phyloP scores from a whole-genome alignment of 1,140 invertebrate species.

The Lucilia cuprina region DNA sequence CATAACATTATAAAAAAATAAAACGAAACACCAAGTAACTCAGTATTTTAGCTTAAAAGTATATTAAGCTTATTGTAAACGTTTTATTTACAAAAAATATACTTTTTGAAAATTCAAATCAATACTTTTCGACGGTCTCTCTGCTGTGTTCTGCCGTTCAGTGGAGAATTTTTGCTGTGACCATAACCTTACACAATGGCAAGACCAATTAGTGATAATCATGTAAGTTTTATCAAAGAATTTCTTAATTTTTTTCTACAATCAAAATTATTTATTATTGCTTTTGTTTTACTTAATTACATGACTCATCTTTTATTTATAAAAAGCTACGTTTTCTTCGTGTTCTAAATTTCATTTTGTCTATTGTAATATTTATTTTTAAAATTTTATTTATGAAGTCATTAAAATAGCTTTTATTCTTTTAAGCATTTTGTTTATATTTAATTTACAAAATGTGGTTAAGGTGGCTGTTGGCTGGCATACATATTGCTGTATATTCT shows the following conservation, averaged over 20 bases:
- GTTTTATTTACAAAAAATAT: neutral
- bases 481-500: neutral
- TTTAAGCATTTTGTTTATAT: neutral
- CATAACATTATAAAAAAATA: neutral
- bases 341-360: neutral
- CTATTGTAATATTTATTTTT: slow-evolving; percentile 19
- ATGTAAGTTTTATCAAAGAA: slow-evolving; percentile 45
- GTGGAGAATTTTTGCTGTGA: neutral
- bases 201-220: slow-evolving; percentile 50
- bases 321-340: neutral
- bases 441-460: neutral
- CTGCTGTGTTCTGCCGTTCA: neutral
- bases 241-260: neutral
- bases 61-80: no score
- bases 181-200: slow-evolving; percentile 47
- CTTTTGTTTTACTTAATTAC: neutral
- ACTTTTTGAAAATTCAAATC: neutral
- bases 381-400: slow-evolving; percentile 26
- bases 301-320: neutral
- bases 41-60: neutral
- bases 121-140: neutral
- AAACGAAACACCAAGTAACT: neutral
- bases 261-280: neutral
- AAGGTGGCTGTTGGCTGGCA: neutral
- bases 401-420: slow-evolving; percentile 43